Base-by-base conservation (phyloP, 2,797 vertebrate species). In the Corythornis leucogaster region DNA sequence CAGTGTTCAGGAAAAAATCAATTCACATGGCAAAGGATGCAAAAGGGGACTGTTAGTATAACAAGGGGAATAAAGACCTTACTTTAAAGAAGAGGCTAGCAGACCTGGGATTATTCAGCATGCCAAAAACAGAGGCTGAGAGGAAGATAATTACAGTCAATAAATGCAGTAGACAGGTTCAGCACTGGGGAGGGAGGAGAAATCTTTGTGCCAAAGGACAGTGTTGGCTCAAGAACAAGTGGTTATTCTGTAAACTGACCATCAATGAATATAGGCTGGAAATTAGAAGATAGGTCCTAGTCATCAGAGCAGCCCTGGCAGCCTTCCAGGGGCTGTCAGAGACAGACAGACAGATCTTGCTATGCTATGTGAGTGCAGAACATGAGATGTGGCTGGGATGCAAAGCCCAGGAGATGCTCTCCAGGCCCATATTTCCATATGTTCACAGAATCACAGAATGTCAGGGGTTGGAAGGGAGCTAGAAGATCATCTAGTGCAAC, bases 371-470 rank as follows among this genome's bases (percentile, higher is more conserved):
- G 42, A 79, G 48, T 13, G 30, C 70, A 81, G 59, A 69, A 26
- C 48, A n/a, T 6, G 7, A 79, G 59, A 48, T 11, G 42, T 48
- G 57, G 30, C 51, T 79, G 75, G 25, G 70, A 66, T 78, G 50
- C 54, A 71, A 58, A 53, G n/a, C 40, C 20, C 59, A 28, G 13
- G 54, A 71, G 69, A 31, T 68, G 45, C 31, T 78, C 46, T 54
- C n/a, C 0, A 1, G 45, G 30, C n/a, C n/a, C 13, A 0, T 18
- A 4, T 57, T 74, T 40, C 38, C 38, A 40, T 40, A 40, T 15
- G 15, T 40, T 40, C 38, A 15, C 38, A 40, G 14, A 15, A 40
- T 40, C 38, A 40, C 38, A 15, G 38, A 40, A 6, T 40, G 38
- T 40, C 6, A 40, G 38, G 38, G 38, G 38, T 15, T 40, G 38